phyloP scores from a whole-genome alignment of 2,888 invertebrate genomes.

The Phaonia tiefii region DNA sequence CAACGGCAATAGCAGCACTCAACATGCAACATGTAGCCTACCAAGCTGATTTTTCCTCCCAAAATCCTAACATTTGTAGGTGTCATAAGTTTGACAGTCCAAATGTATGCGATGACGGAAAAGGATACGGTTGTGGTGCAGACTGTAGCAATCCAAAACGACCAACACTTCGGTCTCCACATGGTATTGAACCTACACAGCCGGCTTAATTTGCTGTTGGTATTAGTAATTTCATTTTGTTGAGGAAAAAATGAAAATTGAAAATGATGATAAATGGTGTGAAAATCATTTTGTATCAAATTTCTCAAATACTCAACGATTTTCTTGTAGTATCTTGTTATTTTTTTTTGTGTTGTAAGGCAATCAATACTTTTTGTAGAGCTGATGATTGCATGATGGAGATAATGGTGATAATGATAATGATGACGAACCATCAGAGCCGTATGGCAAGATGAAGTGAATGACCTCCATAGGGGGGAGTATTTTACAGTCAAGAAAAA shows the following conservation, averaged over 20 bases:
- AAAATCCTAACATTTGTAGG: constrained; percentile 35
- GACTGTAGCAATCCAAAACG: neutral
- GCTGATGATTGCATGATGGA: neutral
- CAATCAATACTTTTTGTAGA: constrained; percentile 30
- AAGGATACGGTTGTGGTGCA: constrained; percentile 60
- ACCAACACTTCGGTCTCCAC: neutral
- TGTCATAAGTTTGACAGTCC: constrained; percentile 65
- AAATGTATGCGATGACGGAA: constrained; percentile 67
- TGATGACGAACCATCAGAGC: neutral
- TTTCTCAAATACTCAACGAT: constrained; percentile 43
- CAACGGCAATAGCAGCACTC: neutral
- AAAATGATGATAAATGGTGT: constrained; percentile 33
- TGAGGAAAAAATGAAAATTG: neutral
- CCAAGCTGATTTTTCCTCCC: constrained; percentile 6
- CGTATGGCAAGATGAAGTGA: constrained; percentile 4
- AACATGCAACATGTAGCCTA: constrained; percentile 14
- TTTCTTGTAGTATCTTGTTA: no score
- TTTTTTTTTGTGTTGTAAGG: constrained; percentile 21
- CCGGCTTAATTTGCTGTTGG: constrained; percentile 39
- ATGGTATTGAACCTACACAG: constrained; percentile 39
- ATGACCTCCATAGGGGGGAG: constrained; percentile 13
- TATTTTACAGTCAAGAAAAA: no score
- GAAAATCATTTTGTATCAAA: constrained; percentile 49
- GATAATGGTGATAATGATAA: neutral
- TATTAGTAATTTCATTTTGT: neutral